phyloP scores from a whole-genome alignment of 2,888 invertebrate species.

The Xestia xanthographa region DNA sequence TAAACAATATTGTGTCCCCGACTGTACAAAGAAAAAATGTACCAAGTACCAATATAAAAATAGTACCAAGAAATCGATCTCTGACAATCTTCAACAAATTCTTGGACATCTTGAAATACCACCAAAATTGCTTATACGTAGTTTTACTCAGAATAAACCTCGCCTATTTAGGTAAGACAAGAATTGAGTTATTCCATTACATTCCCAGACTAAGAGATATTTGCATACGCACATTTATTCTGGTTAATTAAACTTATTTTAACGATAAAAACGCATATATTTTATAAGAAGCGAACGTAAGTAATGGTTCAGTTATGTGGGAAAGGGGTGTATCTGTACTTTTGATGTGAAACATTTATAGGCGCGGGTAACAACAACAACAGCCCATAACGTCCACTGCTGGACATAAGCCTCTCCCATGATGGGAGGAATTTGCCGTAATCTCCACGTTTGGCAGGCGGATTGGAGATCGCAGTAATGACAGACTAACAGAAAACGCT shows the following conservation, averaged over 20 bases:
- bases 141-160: constrained; percentile 15
- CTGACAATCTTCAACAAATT: constrained; percentile 10
- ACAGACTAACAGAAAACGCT: no score
- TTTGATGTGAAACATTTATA: background rate
- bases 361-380: no score
- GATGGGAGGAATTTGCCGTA: no score
- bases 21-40: background rate
- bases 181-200: constrained; percentile 20
- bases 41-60: background rate
- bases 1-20: background rate
- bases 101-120: constrained; percentile 10
- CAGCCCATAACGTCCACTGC: no score
- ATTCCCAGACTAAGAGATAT: constrained; percentile 33
- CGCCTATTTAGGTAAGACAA: constrained; percentile 41
- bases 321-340: background rate
- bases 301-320: constrained; percentile 25
- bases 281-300: constrained; percentile 24
- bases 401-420: no score
- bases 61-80: background rate
- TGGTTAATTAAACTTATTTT: constrained; percentile 55
- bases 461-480: no score
- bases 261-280: constrained; percentile 42
- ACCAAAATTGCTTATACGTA: constrained; percentile 6
- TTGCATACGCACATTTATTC: constrained; percentile 46
- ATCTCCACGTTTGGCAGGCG: no score